Conservation (phyloP, 2,888 invertebrate species). For the Oxyscelio sp. region DNA sequence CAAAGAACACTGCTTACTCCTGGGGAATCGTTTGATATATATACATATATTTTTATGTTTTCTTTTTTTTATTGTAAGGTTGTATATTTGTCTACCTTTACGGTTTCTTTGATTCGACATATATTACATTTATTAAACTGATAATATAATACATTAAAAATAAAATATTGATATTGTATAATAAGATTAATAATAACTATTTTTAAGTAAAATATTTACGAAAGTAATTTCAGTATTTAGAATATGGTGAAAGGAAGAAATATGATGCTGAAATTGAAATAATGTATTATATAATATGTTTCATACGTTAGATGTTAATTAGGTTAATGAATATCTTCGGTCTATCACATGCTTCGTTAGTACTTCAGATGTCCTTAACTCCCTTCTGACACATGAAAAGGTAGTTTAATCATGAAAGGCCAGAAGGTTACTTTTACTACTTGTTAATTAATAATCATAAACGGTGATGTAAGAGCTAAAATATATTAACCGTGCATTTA, state of each 20-base stretch:
- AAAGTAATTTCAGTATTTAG: too few relatives aligned
- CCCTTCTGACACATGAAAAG: constrained; percentile 3
- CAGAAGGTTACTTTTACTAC: neutral
- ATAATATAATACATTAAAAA: neutral
- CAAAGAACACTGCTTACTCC: neutral
- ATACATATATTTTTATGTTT: too few relatives aligned
- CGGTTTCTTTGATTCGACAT: neutral
- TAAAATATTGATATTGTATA: too few relatives aligned
- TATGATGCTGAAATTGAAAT: too few relatives aligned
- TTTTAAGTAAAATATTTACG: too few relatives aligned
- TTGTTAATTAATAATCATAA: neutral
- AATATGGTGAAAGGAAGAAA: too few relatives aligned
- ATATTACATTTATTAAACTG: neutral
- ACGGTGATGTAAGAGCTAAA: too few relatives aligned
- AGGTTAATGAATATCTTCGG: neutral
- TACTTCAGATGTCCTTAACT: neutral
- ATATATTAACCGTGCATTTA: too few relatives aligned
- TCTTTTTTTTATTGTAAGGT: neutral
- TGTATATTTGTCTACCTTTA: neutral
- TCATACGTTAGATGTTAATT: neutral
- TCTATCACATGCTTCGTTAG: neutral
- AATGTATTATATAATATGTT: neutral
- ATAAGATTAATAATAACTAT: too few relatives aligned
- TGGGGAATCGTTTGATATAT: neutral
- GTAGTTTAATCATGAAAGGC: neutral